Percentiles rank a stretch among this genome's conserved stretches.
Conservation (phyloP, 2,113 vertebrate species). For the Corythornis madagascariensis region DNA sequence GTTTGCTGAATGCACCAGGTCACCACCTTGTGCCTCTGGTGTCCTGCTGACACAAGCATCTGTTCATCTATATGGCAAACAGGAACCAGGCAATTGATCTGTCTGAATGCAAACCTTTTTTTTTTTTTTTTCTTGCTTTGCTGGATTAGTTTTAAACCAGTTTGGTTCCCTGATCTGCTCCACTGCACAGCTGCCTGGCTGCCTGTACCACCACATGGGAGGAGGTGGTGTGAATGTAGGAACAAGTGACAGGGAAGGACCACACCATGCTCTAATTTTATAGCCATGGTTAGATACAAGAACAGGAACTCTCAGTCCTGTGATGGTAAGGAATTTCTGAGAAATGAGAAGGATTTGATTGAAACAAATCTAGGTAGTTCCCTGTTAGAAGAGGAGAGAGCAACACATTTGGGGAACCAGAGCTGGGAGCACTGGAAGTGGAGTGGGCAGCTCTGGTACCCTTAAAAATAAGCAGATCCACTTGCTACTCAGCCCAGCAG, state of each 20-base stretch:
- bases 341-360: background rate
- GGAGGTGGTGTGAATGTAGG: background rate
- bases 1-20: background rate
- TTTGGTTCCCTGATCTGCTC: background rate
- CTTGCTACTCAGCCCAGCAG: background rate
- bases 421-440: background rate
- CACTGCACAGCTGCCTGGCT: background rate
- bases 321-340: background rate
- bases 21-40: background rate
- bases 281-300: background rate
- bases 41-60: background rate
- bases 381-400: background rate
- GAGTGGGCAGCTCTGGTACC: background rate
- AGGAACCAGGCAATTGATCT: background rate
- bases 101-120: background rate
- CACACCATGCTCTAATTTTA: background rate
- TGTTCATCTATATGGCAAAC: fast-evolving
- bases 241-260: background rate
- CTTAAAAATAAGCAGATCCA: background rate
- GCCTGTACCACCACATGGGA: background rate
- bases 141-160: background rate
- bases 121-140: background rate
- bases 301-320: fast-evolving
- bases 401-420: background rate
- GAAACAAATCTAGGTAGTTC: background rate